These are phyloP conservation scores for Amphimallon solstitiale DNA, from an alignment of 2,888 invertebrate genomes.

Conservation along the genomic window DNA sequence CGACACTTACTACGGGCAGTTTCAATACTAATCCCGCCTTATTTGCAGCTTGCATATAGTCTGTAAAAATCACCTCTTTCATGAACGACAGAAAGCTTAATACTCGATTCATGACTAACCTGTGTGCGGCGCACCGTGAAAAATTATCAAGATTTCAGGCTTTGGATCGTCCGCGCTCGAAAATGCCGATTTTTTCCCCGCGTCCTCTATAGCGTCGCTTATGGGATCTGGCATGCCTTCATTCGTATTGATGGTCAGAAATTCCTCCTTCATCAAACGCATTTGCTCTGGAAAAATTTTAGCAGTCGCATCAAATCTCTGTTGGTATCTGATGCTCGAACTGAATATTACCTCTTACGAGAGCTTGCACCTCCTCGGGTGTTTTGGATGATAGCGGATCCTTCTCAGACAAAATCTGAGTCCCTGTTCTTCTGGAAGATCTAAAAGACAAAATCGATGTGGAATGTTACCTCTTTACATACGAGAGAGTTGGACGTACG, in stretches of 20 bases:
- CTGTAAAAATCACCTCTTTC: too few relatives aligned
- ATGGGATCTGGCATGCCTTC: constrained; percentile 52
- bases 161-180: constrained; percentile 42
- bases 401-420: neutral
- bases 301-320: neutral
- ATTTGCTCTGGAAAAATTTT: constrained; percentile 10
- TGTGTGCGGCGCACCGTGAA: constrained; percentile 63
- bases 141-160: constrained; percentile 61
- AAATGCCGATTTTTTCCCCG: constrained; percentile 17
- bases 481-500: neutral
- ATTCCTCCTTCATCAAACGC: neutral
- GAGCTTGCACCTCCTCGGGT: constrained; percentile 46
- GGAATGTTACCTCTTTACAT: neutral
- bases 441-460: constrained; percentile 4
- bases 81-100: neutral
- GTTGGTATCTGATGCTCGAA: neutral
- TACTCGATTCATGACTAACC: constrained; percentile 49
- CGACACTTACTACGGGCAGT: constrained; percentile 66
- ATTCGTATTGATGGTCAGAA: neutral
- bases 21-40: constrained; percentile 61
- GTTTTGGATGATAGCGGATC: constrained; percentile 37
- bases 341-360: constrained; percentile 51
- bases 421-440: neutral
- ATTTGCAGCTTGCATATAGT: constrained; percentile 55
- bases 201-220: constrained; percentile 47